Percentiles rank a stretch among this genome's conserved stretches.
Conservation (phyloP, 2,888 invertebrate species). For the Euphydryas editha region DNA sequence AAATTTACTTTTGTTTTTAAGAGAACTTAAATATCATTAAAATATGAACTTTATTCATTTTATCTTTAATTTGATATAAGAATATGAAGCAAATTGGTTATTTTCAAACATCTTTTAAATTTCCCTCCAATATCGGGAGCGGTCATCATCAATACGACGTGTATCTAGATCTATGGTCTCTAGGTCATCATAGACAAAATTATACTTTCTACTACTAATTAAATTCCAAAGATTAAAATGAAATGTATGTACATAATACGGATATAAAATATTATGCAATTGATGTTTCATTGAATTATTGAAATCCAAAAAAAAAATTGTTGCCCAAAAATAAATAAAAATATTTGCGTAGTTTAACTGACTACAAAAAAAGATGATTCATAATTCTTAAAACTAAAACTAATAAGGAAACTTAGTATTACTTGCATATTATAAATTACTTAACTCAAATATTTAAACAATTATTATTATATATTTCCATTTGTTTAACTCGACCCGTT, state of each 20-base stretch:
- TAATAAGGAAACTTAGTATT: too few species aligned
- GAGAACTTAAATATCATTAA: conserved; percentile 10
- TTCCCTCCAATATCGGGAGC: conserved; percentile 76
- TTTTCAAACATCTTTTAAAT: conserved; percentile 53
- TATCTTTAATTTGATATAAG: not conserved
- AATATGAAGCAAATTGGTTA: conserved; percentile 18
- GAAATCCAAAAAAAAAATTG: too few species aligned
- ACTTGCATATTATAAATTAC: too few species aligned
- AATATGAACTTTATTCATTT: conserved; percentile 18
- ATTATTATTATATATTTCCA: too few species aligned
- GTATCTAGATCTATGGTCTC: conserved; percentile 67
- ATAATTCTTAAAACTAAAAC: too few species aligned
- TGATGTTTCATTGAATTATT: not conserved
- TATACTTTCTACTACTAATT: conserved; percentile 27
- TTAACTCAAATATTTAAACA: too few species aligned
- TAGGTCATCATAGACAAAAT: conserved; percentile 55
- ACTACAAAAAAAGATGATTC: too few species aligned
- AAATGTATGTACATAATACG: not conserved
- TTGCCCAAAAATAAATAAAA: too few species aligned
- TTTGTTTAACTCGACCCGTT: too few species aligned
- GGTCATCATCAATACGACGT: conserved; percentile 79
- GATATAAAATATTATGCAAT: not conserved
- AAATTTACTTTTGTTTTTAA: conserved; percentile 17
- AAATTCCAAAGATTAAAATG: not conserved
- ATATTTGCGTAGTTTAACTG: too few species aligned